Evolutionary conservation across 2,888 invertebrate genomes (phyloP), one percentile per base, ranked within the genome.

Genomic region (Darwinula stevensoni): DNA sequence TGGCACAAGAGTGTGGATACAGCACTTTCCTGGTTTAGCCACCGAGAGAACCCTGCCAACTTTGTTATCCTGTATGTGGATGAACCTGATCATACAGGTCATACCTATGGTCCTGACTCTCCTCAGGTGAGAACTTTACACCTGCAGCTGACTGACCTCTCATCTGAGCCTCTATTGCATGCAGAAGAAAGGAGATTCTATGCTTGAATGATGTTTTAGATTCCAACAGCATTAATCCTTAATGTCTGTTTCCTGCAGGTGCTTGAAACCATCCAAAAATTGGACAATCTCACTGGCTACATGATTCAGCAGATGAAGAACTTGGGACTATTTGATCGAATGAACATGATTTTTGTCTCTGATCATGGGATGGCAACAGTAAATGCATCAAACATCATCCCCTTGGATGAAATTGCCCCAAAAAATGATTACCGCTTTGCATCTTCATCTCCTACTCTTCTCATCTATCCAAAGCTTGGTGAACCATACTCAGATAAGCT

Each of bases 361-460:
- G 71, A 72, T 48, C 73, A 73, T 48, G 72, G 73, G 12, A 65
- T 70, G 62, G 46, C 57, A 2, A 48, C 52, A 16, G 62, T 67
- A n/a, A 6, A 13, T 28, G 28, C 6, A 13, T 9, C 11, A n/a
- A 6, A 28, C 14, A 6, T 28, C 6, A 14, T 28, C 14, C 6
- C 6, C 22, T 18, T 18, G 22, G 22, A 18, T 9, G 22, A 18
- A 18, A 18, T 18, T 18, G 22, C n/a, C n/a, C 6, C 6, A 18
- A 6, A 6, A 18, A n/a, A n/a, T n/a, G n/a, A n/a, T n/a, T n/a
- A n/a, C n/a, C n/a, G n/a, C n/a, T n/a, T n/a, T n/a, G n/a, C n/a
- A n/a, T n/a, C n/a, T n/a, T n/a, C n/a, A n/a, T n/a, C n/a, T n/a
- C n/a, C n/a, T n/a, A n/a, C n/a, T n/a, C n/a, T n/a, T n/a, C n/a